Conservation (phyloP, 2,888 invertebrate species). For the Pachliopta kotzebuea region DNA sequence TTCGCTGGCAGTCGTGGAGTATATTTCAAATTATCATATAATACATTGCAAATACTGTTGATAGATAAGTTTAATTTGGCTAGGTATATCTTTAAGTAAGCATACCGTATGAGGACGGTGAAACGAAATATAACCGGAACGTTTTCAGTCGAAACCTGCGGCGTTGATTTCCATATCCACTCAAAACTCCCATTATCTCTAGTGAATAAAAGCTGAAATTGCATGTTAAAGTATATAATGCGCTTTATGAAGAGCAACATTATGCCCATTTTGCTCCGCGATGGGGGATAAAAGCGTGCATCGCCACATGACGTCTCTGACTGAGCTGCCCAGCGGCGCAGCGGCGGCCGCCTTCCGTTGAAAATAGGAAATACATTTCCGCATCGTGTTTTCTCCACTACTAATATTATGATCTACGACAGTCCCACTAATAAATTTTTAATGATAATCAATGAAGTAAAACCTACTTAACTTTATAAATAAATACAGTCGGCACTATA, state of each 20-base stretch:
- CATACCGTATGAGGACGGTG: constrained; percentile 3
- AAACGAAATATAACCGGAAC: constrained; percentile 11
- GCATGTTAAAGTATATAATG: constrained; percentile 23
- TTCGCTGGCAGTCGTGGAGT: too few relatives aligned
- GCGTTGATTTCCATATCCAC: constrained; percentile 22
- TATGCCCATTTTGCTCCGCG: constrained; percentile 13
- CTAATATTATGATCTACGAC: constrained; percentile 3
- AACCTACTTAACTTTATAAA: too few relatives aligned
- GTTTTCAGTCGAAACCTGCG: constrained; percentile 13
- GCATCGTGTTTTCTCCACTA: constrained; percentile 10
- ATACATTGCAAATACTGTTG: neutral
- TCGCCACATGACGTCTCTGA: constrained; percentile 26
- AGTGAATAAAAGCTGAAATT: constrained; percentile 28
- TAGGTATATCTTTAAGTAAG: neutral
- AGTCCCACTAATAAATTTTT: neutral
- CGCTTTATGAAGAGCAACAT: constrained; percentile 14
- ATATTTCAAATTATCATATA: too few relatives aligned
- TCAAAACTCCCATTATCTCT: constrained; percentile 28
- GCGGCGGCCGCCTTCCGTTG: constrained; percentile 7
- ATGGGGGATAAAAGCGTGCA: constrained; percentile 5
- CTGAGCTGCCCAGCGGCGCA: constrained; percentile 14
- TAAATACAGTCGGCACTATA: too few relatives aligned
- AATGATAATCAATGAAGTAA: too few relatives aligned
- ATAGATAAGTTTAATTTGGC: too few relatives aligned
- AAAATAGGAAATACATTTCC: constrained; percentile 24